These are phyloP conservation scores for Cavia aperea DNA, from an alignment of 2,113 vertebrate species.

Conservation along the genomic window DNA sequence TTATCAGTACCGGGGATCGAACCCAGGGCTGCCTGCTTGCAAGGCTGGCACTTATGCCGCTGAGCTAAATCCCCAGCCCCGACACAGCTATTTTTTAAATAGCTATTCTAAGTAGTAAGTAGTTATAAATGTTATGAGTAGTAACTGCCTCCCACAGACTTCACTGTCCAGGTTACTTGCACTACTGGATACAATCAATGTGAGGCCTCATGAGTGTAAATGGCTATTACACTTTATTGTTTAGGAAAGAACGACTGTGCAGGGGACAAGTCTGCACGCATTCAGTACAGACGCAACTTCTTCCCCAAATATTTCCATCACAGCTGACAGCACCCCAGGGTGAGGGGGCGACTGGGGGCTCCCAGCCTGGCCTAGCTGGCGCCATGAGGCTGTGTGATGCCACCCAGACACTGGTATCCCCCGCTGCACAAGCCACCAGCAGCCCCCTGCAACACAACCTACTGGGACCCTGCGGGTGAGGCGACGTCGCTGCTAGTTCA, in stretches of 20 bases:
- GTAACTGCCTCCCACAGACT: not conserved
- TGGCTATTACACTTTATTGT: too few species aligned
- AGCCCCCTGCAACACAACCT: not conserved
- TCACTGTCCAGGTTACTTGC: not conserved
- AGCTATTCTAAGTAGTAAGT: too few species aligned
- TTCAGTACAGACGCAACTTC: not conserved
- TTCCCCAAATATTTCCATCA: not conserved
- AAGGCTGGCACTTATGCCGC: too few species aligned
- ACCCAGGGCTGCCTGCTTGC: too few species aligned
- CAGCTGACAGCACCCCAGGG: too few species aligned
- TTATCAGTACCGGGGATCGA: too few species aligned
- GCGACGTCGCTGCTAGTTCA: not conserved
- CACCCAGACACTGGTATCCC: not conserved
- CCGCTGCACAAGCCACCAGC: not conserved
- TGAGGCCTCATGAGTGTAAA: not conserved
- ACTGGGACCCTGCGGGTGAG: not conserved
- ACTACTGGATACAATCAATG: not conserved
- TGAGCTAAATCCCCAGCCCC: too few species aligned
- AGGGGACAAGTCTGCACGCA: not conserved
- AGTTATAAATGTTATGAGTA: too few species aligned
- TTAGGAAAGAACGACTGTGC: not conserved
- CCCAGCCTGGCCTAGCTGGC: not conserved
- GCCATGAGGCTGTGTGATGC: not conserved
- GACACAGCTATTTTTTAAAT: too few species aligned
- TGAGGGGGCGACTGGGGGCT: not conserved